Conservation (phyloP, 2,797 vertebrate species). For the Odontamblyopus rebecca region DNA sequence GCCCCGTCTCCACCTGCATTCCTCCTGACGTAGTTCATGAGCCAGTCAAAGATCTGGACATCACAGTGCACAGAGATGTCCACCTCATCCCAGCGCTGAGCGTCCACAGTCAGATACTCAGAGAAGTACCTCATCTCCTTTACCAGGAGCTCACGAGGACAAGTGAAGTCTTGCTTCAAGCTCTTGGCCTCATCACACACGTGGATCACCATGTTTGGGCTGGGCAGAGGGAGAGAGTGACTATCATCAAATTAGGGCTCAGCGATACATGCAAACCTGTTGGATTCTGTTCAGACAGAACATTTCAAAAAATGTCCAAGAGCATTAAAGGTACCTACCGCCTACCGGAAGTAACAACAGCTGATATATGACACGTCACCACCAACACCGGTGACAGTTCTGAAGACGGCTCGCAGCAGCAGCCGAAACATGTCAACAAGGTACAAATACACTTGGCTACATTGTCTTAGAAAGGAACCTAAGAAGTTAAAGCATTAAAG, state of each 20-base stretch:
- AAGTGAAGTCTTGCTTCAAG: conserved; percentile 95
- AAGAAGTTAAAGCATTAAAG: too few relatives aligned
- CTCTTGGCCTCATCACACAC: conserved; percentile 98
- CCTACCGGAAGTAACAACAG: too few relatives aligned
- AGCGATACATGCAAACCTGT: neutral
- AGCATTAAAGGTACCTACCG: too few relatives aligned
- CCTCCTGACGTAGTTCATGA: conserved; percentile 95
- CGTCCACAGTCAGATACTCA: conserved; percentile 91
- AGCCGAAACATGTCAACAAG: too few relatives aligned
- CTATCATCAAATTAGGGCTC: neutral
- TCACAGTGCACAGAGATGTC: conserved; percentile 99
- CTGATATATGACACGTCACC: too few relatives aligned
- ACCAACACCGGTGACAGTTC: too few relatives aligned
- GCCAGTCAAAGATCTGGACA: conserved; percentile 97
- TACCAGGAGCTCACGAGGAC: conserved; percentile 92
- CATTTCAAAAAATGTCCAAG: too few relatives aligned
- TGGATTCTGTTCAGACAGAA: too few relatives aligned
- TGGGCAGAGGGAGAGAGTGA: conserved; percentile 41
- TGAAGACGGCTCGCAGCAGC: too few relatives aligned
- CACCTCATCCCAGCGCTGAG: conserved; percentile 96
- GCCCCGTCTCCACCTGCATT: conserved; percentile 80
- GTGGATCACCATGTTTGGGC: conserved; percentile 97
- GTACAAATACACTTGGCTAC: too few relatives aligned
- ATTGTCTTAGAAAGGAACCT: too few relatives aligned
- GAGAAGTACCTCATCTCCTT: conserved; percentile 98